These are phyloP conservation scores for Morpho helenor DNA, from an alignment of 2,888 invertebrate species.

Conservation along the genomic window DNA sequence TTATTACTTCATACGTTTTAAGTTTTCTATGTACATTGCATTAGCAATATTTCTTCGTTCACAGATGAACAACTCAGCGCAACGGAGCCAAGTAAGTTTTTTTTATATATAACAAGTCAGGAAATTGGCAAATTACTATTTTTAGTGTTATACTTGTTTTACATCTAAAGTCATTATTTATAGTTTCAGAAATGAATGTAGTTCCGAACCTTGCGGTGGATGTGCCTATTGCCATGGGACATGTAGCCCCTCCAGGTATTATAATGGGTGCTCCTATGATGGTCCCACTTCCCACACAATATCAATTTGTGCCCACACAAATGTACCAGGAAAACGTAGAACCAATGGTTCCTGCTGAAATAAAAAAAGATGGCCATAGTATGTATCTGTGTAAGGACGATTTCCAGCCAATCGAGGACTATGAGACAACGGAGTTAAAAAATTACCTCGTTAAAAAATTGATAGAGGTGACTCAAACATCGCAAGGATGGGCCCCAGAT, in stretches of 20 bases:
- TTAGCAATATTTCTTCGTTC: slow-evolving; percentile 9
- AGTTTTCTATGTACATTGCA: background rate
- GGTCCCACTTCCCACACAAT: slow-evolving; percentile 29
- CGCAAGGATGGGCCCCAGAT: slow-evolving; percentile 53
- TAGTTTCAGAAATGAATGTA: slow-evolving; percentile 54
- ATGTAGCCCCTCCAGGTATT: slow-evolving; percentile 14
- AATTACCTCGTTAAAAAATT: slow-evolving; percentile 51
- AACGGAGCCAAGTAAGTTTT: slow-evolving; percentile 31
- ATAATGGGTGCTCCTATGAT: slow-evolving; percentile 28
- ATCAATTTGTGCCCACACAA: slow-evolving; percentile 14
- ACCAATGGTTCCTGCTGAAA: slow-evolving; percentile 1
- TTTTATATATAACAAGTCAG: too few species aligned
- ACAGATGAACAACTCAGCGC: slow-evolving; percentile 10
- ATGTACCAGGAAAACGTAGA: slow-evolving; percentile 4
- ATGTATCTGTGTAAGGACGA: slow-evolving; percentile 63
- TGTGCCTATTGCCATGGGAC: slow-evolving; percentile 4
- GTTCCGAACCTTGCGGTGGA: slow-evolving; percentile 16
- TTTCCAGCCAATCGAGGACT: slow-evolving; percentile 46
- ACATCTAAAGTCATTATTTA: slow-evolving; percentile 1
- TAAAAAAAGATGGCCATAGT: slow-evolving; percentile 32
- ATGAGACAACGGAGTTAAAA: slow-evolving; percentile 47
- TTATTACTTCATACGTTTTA: background rate
- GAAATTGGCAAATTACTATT: background rate
- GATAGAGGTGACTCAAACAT: slow-evolving; percentile 39
- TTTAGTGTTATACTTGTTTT: background rate